Conservation (phyloP, 2,797 vertebrate genomes). For the Megalops cyprinoides region DNA sequence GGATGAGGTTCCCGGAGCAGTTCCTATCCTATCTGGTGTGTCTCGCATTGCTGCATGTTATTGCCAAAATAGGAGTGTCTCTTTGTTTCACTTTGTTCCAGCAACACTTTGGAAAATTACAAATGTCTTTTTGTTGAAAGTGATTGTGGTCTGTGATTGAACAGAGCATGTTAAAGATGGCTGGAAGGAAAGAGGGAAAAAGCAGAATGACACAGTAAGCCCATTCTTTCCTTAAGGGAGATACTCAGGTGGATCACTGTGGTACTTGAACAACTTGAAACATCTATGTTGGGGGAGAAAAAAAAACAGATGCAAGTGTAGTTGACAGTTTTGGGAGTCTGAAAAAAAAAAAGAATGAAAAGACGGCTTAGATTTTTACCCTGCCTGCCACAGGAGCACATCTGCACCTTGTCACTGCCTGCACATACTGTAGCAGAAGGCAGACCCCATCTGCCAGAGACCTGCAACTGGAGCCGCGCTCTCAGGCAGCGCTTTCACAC, state of each 20-base stretch:
- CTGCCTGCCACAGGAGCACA: conserved; percentile 5
- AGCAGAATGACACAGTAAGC: not conserved
- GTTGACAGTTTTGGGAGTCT: not conserved
- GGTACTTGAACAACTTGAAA: not conserved
- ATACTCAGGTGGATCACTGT: not conserved
- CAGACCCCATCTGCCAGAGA: not conserved
- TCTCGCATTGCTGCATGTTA: not conserved
- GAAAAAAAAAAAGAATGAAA: not conserved
- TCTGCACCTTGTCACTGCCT: conserved; percentile 22
- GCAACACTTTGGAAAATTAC: not conserved
- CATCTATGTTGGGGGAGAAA: too few relatives aligned
- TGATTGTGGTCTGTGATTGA: not conserved
- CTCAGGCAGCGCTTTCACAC: not conserved
- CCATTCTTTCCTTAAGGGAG: not conserved
- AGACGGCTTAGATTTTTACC: not conserved
- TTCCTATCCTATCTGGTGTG: not conserved
- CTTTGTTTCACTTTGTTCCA: not conserved
- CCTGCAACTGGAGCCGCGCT: not conserved
- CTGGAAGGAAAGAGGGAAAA: not conserved
- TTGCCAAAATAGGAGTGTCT: conserved; percentile 12
- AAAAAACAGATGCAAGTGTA: not conserved
- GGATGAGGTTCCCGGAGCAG: not conserved
- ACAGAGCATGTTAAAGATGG: not conserved
- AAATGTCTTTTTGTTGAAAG: not conserved
- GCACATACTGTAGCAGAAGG: not conserved